A percentile compares a stretch with the other conserved stretches of the same genome.
These are phyloP conservation scores for Colaptes auratus DNA, from an alignment of 2,113 vertebrate species.

Conservation along the genomic window DNA sequence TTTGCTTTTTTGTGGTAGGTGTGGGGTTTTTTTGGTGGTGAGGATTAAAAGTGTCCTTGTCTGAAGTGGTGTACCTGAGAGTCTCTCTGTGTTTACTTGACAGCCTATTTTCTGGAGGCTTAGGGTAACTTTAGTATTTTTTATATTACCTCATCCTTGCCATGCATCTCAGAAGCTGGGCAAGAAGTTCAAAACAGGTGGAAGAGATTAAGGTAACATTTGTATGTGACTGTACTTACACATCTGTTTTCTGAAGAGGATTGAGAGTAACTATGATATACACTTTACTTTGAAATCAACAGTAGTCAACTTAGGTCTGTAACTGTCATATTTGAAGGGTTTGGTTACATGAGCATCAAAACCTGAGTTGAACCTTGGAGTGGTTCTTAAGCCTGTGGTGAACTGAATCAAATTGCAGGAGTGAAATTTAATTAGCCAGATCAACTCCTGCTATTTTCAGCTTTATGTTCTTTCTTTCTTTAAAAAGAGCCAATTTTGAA, in stretches of 20 bases:
- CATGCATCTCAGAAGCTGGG: background rate
- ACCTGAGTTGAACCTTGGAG: background rate
- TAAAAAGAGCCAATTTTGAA: background rate
- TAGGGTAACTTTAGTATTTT: conserved; percentile 12
- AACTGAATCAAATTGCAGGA: background rate
- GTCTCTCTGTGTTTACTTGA: background rate
- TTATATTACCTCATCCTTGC: background rate
- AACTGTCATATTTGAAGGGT: background rate
- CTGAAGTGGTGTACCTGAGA: background rate
- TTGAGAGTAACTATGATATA: background rate
- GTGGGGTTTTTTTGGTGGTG: too few species aligned
- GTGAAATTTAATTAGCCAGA: background rate
- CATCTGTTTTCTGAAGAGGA: background rate
- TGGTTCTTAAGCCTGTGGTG: background rate
- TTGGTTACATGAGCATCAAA: background rate
- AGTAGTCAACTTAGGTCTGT: background rate
- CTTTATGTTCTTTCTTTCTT: background rate
- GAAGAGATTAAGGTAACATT: background rate
- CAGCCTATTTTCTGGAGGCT: background rate
- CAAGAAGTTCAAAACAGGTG: background rate
- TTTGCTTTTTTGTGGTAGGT: too few species aligned
- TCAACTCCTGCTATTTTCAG: background rate
- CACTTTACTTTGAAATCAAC: background rate
- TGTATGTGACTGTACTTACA: background rate
- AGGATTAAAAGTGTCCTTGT: background rate